Evolutionary conservation across 2,113 vertebrate species (phyloP).

Genomic region (Odocoileus virginianus): DNA sequence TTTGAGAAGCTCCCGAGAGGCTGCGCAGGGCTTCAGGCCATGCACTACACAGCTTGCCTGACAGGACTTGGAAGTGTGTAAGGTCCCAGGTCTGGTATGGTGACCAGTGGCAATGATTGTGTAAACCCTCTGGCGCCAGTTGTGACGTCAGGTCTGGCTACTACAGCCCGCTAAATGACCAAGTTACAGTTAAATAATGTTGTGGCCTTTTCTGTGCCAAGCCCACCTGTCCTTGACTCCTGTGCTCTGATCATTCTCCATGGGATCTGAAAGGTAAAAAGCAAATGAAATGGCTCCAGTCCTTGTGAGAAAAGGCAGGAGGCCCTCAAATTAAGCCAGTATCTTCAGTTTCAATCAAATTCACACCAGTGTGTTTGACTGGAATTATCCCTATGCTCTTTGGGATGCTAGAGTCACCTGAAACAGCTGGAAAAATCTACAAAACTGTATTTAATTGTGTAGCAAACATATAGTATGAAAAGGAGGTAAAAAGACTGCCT

Average conservation of each 20-base stretch:
- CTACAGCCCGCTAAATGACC: background rate
- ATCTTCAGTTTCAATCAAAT: background rate
- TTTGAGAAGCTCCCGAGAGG: background rate
- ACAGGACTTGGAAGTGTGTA: background rate
- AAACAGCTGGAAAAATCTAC: background rate
- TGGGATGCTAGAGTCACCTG: background rate
- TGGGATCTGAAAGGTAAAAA: background rate
- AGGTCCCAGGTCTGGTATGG: rapidly evolving
- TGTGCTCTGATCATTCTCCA: background rate
- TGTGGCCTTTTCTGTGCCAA: background rate
- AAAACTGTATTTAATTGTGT: background rate
- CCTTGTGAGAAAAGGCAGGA: background rate
- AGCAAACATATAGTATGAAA: background rate
- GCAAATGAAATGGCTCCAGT: background rate
- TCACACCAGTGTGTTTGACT: background rate
- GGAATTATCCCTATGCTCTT: background rate
- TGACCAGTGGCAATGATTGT: background rate
- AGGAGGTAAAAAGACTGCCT: background rate
- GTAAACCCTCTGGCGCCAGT: background rate
- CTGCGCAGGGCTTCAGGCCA: background rate
- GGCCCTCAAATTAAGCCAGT: background rate
- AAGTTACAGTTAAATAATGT: background rate
- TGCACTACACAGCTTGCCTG: background rate
- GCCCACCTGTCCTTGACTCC: background rate
- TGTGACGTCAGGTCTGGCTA: background rate